Evolutionary conservation across 2,113 vertebrate genomes (phyloP).

Genomic region (Cyanoramphus novaezelandiae): DNA sequence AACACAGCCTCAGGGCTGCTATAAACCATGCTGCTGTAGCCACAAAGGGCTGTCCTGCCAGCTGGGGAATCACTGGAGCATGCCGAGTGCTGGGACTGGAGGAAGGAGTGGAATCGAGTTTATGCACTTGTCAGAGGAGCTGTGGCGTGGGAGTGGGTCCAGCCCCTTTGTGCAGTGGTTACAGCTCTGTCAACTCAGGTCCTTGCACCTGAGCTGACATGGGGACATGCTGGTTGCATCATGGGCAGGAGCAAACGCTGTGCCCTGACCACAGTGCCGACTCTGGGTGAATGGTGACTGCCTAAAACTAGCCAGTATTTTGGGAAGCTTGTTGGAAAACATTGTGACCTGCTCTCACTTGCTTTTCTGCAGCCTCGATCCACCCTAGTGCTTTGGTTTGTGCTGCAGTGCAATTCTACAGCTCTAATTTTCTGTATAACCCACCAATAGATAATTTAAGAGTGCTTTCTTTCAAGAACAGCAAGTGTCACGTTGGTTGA

Average conservation of each 20-base stretch:
- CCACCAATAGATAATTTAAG: not conserved
- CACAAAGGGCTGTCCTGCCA: not conserved
- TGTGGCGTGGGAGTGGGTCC: accelerated
- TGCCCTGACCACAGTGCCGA: accelerated
- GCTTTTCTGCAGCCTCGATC: not conserved
- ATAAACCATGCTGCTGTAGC: constrained; percentile 39
- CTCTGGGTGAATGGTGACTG: accelerated
- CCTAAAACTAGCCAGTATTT: not conserved
- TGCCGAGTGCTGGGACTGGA: not conserved
- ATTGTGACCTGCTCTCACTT: not conserved
- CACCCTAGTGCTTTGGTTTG: not conserved
- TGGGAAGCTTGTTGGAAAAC: not conserved
- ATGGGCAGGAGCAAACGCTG: accelerated
- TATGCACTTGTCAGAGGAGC: not conserved
- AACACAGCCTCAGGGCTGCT: constrained; percentile 54
- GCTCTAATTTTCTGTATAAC: not conserved
- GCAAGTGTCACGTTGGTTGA: not conserved
- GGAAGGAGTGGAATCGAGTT: not conserved
- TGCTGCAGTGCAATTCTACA: not conserved
- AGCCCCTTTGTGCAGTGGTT: accelerated
- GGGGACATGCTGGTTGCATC: accelerated
- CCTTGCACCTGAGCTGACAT: not conserved
- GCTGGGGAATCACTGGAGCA: constrained; percentile 16
- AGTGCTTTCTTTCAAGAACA: constrained; percentile 8
- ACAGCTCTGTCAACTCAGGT: accelerated